These are phyloP conservation scores for Enteromius radiatus DNA, from an alignment of 2,797 vertebrate genomes.

Conservation along the genomic window DNA sequence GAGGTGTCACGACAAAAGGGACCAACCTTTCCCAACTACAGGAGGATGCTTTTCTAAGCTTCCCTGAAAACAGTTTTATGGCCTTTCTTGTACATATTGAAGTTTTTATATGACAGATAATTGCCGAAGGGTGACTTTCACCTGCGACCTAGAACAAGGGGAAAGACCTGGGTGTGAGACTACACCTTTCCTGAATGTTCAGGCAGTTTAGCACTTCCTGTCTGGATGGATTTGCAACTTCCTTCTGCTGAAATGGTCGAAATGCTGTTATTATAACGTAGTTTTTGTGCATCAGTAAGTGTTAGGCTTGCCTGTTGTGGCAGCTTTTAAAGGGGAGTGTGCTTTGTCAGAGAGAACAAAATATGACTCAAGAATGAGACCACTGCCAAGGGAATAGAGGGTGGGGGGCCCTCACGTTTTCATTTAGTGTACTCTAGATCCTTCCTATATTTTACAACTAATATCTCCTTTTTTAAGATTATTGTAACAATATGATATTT, in stretches of 20 bases:
- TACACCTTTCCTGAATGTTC: constrained; percentile 61
- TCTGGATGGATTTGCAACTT: constrained; percentile 56
- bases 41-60: constrained; percentile 7
- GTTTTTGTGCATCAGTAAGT: constrained; percentile 35
- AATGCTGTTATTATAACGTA: constrained; percentile 43
- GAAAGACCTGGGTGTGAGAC: constrained; percentile 24
- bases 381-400: constrained; percentile 23
- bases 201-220: constrained; percentile 50
- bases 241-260: constrained; percentile 47
- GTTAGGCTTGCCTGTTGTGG: constrained; percentile 36
- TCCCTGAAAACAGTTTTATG: constrained; percentile 17
- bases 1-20: neutral
- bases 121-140: neutral
- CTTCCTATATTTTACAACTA: neutral
- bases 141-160: constrained; percentile 34
- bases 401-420: neutral
- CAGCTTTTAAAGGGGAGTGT: constrained; percentile 40
- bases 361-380: constrained; percentile 34
- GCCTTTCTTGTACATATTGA: constrained; percentile 20
- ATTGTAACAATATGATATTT: neutral
- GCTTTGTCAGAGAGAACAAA: constrained; percentile 37
- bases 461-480: neutral
- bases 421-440: neutral
- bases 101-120: constrained; percentile 20
- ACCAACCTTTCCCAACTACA: constrained; percentile 10